Evolutionary conservation across 2,797 vertebrate species (phyloP).

Genomic region (Lateolabrax maculatus): DNA sequence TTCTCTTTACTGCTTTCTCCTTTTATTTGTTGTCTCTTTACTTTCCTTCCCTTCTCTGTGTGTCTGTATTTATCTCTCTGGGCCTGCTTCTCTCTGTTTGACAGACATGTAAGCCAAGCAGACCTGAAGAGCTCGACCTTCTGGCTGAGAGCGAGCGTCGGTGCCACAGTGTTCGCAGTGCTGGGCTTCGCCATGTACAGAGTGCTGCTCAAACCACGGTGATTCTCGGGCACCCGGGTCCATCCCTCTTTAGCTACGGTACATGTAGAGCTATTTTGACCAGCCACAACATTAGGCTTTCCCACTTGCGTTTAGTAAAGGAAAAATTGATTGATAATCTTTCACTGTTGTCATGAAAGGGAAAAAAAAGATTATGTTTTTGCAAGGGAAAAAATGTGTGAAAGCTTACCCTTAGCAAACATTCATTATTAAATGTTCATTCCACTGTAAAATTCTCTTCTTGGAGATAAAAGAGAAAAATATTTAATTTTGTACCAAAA

Average conservation of each 20-base stretch:
- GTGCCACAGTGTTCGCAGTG: constrained; percentile 93
- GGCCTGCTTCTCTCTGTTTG: constrained; percentile 32
- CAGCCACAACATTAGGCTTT: constrained; percentile 11
- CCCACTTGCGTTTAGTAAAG: not conserved
- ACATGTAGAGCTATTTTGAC: constrained; percentile 26
- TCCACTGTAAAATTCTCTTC: constrained; percentile 20
- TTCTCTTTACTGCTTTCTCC: not conserved
- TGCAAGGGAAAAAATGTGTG: not conserved
- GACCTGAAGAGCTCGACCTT: constrained; percentile 94
- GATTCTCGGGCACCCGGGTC: constrained; percentile 73
- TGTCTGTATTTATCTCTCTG: constrained; percentile 16
- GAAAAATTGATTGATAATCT: not conserved
- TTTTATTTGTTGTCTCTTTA: not conserved
- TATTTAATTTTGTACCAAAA: constrained; percentile 76
- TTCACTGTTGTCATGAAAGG: constrained; percentile 1
- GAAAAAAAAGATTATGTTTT: constrained; percentile 8
- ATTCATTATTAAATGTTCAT: constrained; percentile 30
- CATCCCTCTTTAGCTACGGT: constrained; percentile 3
- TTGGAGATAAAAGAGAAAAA: constrained; percentile 30
- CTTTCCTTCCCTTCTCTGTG: not conserved
- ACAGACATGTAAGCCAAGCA: constrained; percentile 92
- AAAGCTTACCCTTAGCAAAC: not conserved
- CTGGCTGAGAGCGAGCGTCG: constrained; percentile 95
- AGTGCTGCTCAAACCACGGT: constrained; percentile 92
- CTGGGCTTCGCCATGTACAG: constrained; percentile 96